Conservation (phyloP, 2,888 invertebrate species). For the Eucera pruinosa region DNA sequence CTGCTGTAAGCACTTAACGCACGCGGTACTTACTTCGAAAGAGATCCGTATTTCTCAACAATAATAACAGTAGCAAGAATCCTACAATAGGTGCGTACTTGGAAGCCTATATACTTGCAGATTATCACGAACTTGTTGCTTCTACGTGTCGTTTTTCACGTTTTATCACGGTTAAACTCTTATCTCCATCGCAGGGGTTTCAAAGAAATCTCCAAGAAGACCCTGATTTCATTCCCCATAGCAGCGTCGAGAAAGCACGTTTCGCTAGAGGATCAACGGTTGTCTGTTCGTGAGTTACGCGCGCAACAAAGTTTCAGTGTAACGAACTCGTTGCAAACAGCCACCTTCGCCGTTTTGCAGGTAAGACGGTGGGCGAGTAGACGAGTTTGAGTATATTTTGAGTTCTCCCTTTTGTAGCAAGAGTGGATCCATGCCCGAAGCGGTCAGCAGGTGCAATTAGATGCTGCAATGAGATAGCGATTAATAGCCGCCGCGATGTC, state of each 20-base stretch:
- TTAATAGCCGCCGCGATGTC: slow-evolving; percentile 79
- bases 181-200: neutral
- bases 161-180: too few species aligned
- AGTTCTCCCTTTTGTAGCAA: slow-evolving; percentile 43
- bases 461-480: slow-evolving; percentile 80
- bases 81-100: too few species aligned
- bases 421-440: slow-evolving; percentile 54
- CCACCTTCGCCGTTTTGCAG: slow-evolving; percentile 24
- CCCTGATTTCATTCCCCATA: neutral
- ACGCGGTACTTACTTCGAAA: too few species aligned
- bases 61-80: too few species aligned
- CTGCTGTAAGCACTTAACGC: too few species aligned
- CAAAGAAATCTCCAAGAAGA: neutral
- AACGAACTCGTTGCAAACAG: slow-evolving; percentile 41
- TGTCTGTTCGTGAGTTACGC: neutral
- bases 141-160: too few species aligned
- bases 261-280: neutral
- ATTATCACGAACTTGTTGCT: too few species aligned
- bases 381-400: slow-evolving; percentile 33
- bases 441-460: slow-evolving; percentile 75
- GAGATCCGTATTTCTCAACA: too few species aligned
- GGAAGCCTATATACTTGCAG: too few species aligned
- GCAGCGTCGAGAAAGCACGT: neutral
- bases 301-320: neutral
- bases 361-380: slow-evolving; percentile 26